These are phyloP conservation scores for Cremastobaeus sp. DNA, from an alignment of 2,888 invertebrate genomes.

Conservation along the genomic window DNA sequence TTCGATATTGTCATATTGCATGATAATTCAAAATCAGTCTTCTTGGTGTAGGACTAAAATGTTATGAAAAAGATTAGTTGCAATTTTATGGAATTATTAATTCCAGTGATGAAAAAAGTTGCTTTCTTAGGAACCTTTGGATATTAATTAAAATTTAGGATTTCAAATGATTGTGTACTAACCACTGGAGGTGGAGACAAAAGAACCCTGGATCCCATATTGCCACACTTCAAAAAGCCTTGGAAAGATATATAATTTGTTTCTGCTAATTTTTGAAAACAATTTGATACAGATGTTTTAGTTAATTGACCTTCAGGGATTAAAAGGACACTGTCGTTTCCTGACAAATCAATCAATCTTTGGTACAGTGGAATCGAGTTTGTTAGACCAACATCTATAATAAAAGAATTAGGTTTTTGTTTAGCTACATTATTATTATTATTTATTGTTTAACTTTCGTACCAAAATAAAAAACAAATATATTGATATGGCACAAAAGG, in stretches of 20 bases:
- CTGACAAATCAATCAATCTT: slow-evolving; percentile 87
- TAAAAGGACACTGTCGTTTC: slow-evolving; percentile 82
- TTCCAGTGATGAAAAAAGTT: neutral
- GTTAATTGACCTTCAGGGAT: slow-evolving; percentile 81
- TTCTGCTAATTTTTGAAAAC: slow-evolving; percentile 83
- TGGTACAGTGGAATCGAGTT: slow-evolving; percentile 86
- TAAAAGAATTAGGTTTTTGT: too few relatives aligned
- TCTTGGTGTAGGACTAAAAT: slow-evolving; percentile 80
- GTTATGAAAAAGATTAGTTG: neutral
- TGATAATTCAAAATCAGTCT: slow-evolving; percentile 82
- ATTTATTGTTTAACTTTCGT: too few relatives aligned
- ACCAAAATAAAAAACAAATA: too few relatives aligned
- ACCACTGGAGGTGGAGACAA: slow-evolving; percentile 87
- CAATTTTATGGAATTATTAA: neutral
- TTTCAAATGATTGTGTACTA: slow-evolving; percentile 61
- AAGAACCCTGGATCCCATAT: slow-evolving; percentile 85
- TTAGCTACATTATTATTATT: too few relatives aligned
- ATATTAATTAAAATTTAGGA: too few relatives aligned
- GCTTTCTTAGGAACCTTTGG: too few relatives aligned
- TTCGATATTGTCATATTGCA: slow-evolving; percentile 83
- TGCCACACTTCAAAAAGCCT: slow-evolving; percentile 86
- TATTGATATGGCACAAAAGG: too few relatives aligned
- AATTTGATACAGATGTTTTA: slow-evolving; percentile 75
- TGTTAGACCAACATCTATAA: slow-evolving; percentile 72
- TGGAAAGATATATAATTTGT: slow-evolving; percentile 86